Base-by-base conservation (phyloP, 1,140 invertebrate species). In the Lasaia peninsularis region DNA sequence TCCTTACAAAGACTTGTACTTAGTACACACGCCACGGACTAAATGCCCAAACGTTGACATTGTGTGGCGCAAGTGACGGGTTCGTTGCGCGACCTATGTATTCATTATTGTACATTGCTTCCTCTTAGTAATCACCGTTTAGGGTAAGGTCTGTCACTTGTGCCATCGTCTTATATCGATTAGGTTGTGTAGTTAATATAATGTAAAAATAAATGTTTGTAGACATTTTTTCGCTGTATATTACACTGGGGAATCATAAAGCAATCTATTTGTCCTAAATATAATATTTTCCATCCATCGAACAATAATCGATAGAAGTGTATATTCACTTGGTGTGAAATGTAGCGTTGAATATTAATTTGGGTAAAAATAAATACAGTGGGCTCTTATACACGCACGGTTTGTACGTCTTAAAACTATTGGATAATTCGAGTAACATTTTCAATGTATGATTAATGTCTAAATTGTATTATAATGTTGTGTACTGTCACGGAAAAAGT, bases 1-100 rank as follows among this genome's bases (percentile, higher is more conserved):
- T 88, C 85, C 85, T 86, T 68, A 56, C 68, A 75, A 88, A 88
- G 83, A 88, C 82, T 86, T 79, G 82, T 88, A 85, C 81, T 80
- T 80, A 88, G 81, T 85, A 86, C 82, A 73, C 58, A 60, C 57
- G 63, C 69, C 73, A 63, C 74, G 75, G 67, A 74, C 73, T 62
- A 60, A 62, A 62, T 55, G 58, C 63, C 67, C 60, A 59, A 56
- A 65, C 58, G 56, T 53, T 67, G 66, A 67, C 61, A 65, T 64
- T 63, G 52, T 59, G 59, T 61, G 68, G 73, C 70, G 69, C 74
- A 74, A 69, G 72, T 62, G 72, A 70, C 65, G 54, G 70, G 72
- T 71, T 70, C 66, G 40, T 16, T 58, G 33, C 37, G 8, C 33
- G 40, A 21, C 44, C 33, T 35, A 57, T 48, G 20, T 48, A 52